These are phyloP conservation scores for Hydrolagus colliei DNA, from an alignment of 2,797 vertebrate species.

Conservation along the genomic window DNA sequence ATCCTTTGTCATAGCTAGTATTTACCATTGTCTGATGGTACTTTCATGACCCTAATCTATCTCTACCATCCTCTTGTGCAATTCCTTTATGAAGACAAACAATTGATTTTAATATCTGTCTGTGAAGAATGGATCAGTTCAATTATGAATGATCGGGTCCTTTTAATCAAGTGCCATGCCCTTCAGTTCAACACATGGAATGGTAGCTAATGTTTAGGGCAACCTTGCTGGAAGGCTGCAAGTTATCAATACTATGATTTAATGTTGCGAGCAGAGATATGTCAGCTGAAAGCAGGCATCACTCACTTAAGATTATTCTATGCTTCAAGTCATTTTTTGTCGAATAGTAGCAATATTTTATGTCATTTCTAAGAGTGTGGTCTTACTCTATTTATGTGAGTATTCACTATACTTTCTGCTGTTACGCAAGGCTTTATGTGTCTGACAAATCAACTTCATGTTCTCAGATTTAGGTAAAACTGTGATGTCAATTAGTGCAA, in stretches of 20 bases:
- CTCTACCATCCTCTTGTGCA: not conserved
- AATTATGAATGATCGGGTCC: constrained; percentile 1
- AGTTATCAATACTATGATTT: constrained; percentile 20
- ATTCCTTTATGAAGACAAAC: not conserved
- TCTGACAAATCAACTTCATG: too few species aligned
- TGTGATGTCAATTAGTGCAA: too few species aligned
- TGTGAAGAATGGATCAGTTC: not conserved
- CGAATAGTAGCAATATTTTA: too few species aligned
- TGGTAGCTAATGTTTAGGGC: not conserved
- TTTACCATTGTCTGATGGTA: too few species aligned
- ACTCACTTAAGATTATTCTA: not conserved
- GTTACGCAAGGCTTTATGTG: too few species aligned
- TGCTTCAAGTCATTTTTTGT: not conserved
- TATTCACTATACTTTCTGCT: too few species aligned
- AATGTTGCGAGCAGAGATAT: not conserved
- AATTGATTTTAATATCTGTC: constrained; percentile 11
- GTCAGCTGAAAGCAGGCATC: not conserved
- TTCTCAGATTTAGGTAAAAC: too few species aligned
- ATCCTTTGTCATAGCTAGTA: too few species aligned
- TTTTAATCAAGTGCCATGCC: not conserved
- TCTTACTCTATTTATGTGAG: too few species aligned
- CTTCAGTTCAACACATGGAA: not conserved
- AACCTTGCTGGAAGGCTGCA: not conserved
- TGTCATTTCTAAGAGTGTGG: not conserved
- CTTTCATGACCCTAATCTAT: too few species aligned